Conservation (phyloP, 2,888 invertebrate species). For the Aleiodes testaceus region DNA sequence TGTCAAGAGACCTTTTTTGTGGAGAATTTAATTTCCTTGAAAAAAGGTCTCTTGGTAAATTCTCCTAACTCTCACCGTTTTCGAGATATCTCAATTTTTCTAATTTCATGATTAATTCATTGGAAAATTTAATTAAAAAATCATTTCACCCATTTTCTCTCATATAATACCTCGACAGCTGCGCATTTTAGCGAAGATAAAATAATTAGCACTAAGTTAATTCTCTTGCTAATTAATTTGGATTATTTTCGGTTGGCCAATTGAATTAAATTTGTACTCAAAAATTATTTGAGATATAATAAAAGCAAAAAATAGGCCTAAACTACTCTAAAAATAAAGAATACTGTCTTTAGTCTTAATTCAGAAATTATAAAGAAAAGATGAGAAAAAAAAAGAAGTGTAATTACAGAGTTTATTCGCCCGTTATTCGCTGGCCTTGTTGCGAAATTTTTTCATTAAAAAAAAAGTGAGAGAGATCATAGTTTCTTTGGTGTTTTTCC, state of each 20-base stretch:
- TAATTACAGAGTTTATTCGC: slow-evolving; percentile 45
- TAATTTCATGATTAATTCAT: too few species aligned
- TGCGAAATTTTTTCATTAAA: slow-evolving; percentile 37
- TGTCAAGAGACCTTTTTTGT: too few species aligned
- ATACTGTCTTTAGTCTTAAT: slow-evolving; percentile 28
- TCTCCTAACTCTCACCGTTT: too few species aligned
- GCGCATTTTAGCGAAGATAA: not conserved
- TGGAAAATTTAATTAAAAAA: too few species aligned
- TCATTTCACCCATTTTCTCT: too few species aligned
- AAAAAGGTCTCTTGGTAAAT: too few species aligned
- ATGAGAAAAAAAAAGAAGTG: not conserved
- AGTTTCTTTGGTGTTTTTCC: not conserved
- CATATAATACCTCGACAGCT: too few species aligned
- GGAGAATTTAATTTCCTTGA: too few species aligned
- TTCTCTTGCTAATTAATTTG: slow-evolving; percentile 13
- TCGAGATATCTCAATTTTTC: too few species aligned
- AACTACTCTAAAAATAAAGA: not conserved
- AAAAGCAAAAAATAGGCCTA: slow-evolving; percentile 23
- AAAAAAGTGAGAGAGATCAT: not conserved
- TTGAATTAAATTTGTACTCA: slow-evolving; percentile 4
- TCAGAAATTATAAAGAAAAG: slow-evolving; percentile 11
- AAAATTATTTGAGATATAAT: not conserved
- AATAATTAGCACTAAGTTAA: slow-evolving; percentile 27
- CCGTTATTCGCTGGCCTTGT: slow-evolving; percentile 49
- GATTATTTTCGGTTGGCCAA: slow-evolving; percentile 11